Percentiles rank a stretch among this genome's conserved stretches.
Evolutionary conservation across 2,888 invertebrate species (phyloP).

Genomic region (Lypha dubia): DNA sequence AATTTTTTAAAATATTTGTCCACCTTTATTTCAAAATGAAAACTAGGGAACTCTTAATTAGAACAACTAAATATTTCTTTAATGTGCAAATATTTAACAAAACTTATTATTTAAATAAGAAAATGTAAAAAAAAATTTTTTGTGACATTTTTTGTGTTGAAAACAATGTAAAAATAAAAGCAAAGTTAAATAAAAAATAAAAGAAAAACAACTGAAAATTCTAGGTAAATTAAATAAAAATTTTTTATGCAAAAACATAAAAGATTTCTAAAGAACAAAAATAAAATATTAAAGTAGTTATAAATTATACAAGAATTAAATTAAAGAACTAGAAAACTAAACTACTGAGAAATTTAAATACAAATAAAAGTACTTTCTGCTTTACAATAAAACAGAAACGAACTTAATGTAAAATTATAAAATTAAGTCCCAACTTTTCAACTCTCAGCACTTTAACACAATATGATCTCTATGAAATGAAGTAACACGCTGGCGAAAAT

Average conservation of each 20-base stretch:
- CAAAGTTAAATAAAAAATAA: neutral
- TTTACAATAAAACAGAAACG: too few relatives aligned
- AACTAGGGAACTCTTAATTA: slow-evolving; percentile 62
- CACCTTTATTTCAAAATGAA: slow-evolving; percentile 24
- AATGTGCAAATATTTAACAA: slow-evolving; percentile 4
- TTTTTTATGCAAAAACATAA: slow-evolving; percentile 34
- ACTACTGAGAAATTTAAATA: slow-evolving; percentile 25
- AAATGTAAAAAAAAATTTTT: slow-evolving; percentile 32
- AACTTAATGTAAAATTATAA: too few relatives aligned
- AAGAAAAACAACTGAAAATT: too few relatives aligned
- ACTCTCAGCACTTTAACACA: neutral
- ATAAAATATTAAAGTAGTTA: slow-evolving; percentile 28
- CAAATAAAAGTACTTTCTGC: neutral
- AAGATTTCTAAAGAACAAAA: slow-evolving; percentile 5
- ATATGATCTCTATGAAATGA: too few relatives aligned
- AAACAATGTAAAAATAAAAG: neutral
- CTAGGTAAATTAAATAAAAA: neutral
- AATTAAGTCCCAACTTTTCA: too few relatives aligned
- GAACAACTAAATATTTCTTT: slow-evolving; percentile 16
- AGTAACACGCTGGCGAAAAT: too few relatives aligned
- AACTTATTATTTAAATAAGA: neutral
- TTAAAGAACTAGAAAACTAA: slow-evolving; percentile 23
- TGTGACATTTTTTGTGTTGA: slow-evolving; percentile 61
- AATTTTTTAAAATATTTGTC: slow-evolving; percentile 33
- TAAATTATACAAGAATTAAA: slow-evolving; percentile 14